These are phyloP conservation scores for Rhagonycha fulva DNA, from an alignment of 2,888 invertebrate genomes.

Conservation along the genomic window DNA sequence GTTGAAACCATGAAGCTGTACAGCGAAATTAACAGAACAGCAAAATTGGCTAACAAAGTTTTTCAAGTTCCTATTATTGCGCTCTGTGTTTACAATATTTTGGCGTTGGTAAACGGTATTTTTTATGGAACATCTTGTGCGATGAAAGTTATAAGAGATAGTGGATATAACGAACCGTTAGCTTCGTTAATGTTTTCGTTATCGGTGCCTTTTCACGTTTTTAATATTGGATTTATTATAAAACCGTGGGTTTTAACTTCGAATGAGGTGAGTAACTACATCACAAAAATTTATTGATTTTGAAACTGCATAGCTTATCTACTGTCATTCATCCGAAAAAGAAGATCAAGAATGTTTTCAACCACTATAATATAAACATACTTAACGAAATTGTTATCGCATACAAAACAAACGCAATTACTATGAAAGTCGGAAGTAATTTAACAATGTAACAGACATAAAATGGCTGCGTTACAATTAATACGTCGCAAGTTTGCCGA, in stretches of 20 bases:
- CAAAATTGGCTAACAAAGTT: neutral
- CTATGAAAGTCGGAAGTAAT: too few species aligned
- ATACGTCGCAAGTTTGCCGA: too few species aligned
- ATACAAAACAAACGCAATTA: too few species aligned
- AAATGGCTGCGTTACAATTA: too few species aligned
- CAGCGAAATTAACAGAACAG: neutral
- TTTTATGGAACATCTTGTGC: neutral
- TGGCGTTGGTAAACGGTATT: neutral
- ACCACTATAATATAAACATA: too few species aligned
- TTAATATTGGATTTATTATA: neutral
- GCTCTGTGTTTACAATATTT: neutral
- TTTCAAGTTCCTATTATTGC: neutral
- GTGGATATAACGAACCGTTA: neutral
- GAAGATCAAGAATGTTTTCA: too few species aligned
- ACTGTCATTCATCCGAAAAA: too few species aligned
- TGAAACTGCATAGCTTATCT: too few species aligned
- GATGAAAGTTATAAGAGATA: neutral
- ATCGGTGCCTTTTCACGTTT: neutral
- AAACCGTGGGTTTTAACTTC: neutral
- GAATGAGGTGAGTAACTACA: neutral
- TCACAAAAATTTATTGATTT: too few species aligned
- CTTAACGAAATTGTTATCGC: too few species aligned
- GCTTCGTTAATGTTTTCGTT: neutral
- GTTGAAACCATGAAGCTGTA: neutral
- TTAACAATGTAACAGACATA: too few species aligned